phyloP scores from a whole-genome alignment of 2,888 invertebrate species.

The Meteorus cinctellus region DNA sequence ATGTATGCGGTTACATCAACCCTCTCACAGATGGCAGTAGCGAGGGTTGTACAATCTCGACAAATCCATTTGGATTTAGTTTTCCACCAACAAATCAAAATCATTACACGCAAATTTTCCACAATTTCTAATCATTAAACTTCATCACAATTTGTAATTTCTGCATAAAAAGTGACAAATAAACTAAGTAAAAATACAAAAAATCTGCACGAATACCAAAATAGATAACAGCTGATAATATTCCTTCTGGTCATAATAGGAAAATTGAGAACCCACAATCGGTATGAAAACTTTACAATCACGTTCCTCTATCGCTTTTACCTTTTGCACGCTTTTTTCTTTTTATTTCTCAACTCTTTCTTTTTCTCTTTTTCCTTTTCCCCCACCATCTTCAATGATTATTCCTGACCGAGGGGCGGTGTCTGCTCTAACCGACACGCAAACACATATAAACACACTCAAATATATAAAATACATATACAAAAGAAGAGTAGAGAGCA shows the following conservation, averaged over 20 bases:
- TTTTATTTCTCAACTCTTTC: not conserved
- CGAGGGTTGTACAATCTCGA: not conserved
- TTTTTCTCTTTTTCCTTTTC: conserved; percentile 2
- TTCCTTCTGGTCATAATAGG: not conserved
- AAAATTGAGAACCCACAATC: conserved; percentile 42
- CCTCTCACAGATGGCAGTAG: conserved; percentile 56
- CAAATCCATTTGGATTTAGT: no score
- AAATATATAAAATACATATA: not conserved
- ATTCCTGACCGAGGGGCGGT: conserved; percentile 21
- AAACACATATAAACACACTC: not conserved
- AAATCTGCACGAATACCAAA: not conserved
- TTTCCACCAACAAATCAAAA: no score
- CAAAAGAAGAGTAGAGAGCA: not conserved
- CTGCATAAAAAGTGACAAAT: no score
- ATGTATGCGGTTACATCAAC: conserved; percentile 34
- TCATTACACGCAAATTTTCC: no score
- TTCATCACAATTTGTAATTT: no score
- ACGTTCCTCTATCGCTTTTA: conserved; percentile 13
- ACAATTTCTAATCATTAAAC: no score
- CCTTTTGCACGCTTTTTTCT: conserved; percentile 8
- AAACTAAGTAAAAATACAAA: no score
- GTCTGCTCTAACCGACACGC: conserved; percentile 26
- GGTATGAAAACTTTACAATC: conserved; percentile 24
- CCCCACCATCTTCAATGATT: conserved; percentile 1
- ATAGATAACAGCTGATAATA: not conserved